Base-by-base conservation (phyloP, 1,140 invertebrate species). In the Teleogryllus occipitalis region DNA sequence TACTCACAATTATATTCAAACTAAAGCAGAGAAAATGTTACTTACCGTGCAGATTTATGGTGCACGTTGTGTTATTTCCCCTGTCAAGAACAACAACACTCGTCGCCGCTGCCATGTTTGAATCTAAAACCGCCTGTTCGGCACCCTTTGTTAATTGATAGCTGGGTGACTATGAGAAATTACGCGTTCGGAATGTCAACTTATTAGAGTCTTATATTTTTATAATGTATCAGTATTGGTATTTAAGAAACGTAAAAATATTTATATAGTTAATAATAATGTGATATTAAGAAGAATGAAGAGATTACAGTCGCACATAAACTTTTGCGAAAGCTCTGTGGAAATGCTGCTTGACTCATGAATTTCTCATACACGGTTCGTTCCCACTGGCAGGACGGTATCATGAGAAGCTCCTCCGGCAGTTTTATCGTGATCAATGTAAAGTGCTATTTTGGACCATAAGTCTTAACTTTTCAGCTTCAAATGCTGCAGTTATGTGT, bases 1-100 rank as follows among this genome's bases (percentile, higher is more conserved):
- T 22, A n/a, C 14, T 75, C 10, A 65, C 73, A 27, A 27, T 46
- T 22, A 27, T 75, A 46, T 22, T n/a, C 14, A 8, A 14, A 75
- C 3, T 39, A 8, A 75, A 8, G 21, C 47, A 77, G 8, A n/a
- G 78, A 76, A 73, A 4, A 27, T 47, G 75, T 83, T 81, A 89
- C 92, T 93, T 90, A 96, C 94, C 94, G 88, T 96, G 95, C 89
- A 96, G 90, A 90, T 97, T 96, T 86, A 97, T 95, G 84, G 95
- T 96, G 88, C 95, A 96, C 85, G 95, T 96, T 86, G 95, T 97
- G 89, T 97, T 97, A 88, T 97, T 97, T 86, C 95, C 95, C 87
- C 95, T 92, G 89, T 97, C 95, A 85, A 97, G 91, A 85, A 96
- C 93, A 85, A 96, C 94, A 87, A 96, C 95, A 90, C 94, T 95